Evolutionary conservation across 2,113 vertebrate species (phyloP), one percentile per base, ranked within the genome.

Genomic region (Rostratula benghalensis): DNA sequence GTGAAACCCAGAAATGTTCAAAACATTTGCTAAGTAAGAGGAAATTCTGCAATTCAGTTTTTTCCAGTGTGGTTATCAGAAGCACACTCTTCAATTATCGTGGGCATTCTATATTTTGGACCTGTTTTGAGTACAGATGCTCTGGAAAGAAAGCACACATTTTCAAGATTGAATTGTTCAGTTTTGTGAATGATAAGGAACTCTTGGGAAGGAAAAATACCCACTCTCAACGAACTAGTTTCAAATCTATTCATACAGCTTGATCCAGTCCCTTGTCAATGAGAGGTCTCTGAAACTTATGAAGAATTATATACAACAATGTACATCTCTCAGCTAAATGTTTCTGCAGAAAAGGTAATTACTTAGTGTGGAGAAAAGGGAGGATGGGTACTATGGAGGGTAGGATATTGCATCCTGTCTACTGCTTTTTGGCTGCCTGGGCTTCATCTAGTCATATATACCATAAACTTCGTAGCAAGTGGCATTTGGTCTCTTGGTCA

Each of bases 1-100:
- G 25, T 84, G 69, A 93, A 75, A 96, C 67, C 27, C 60, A 81
- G 37, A 93, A 77, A 9, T 8, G 18, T 94, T 95, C 7, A 14
- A 71, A 53, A 7, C 23, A 41, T 50, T 84, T 87, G 24, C 30
- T 63, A 59, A 8, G 57, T 74, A 78, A 65, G 33, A 81, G 28
- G 11, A 93, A 94, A 70, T 59, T 65, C 11, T 54, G 35, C 33
- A 59, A 64, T 33, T 75, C 7, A 5, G 0, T 41, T 65, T 86
- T 87, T 71, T 6, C 9, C 28, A n/a, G 24, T 41, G 24, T 48
- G 45, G 23, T 61, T 94, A 60, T 41, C 50, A 53, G 74, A 33
- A 82, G 33, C 51, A 63, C 30, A 67, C 74, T 7, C 2, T 87
- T 74, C n/a, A 67, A 10, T 83, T 87, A 87, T 54, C 45, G 78